Base-by-base conservation (phyloP, 2,797 vertebrate genomes). In the Calcarius lapponicus region DNA sequence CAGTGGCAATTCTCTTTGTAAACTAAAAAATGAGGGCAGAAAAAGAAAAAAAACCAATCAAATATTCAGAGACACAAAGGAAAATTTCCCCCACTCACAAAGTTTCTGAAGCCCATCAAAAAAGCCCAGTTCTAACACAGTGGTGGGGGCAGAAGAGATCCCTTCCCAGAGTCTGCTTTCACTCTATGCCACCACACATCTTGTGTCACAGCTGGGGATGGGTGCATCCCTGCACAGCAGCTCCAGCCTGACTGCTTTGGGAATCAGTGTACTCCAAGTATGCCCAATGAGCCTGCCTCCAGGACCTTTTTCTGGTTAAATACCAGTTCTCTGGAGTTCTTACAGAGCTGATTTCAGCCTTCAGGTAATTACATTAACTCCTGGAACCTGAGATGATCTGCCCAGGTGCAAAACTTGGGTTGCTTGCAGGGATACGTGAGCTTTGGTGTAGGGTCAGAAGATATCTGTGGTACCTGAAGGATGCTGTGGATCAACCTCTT, bases 101-200 rank as follows among this genome's bases (percentile, higher is more conserved):
- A 85, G 17, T 66, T 70, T 47, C n/a, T 48, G 45, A 87, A 81
- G 22, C 5, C 28, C 24, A 12, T 29, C 45, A 61, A 5, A 22
- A 28, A n/a, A 79, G 13, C 3, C 18, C 36, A 60, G 6, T 14
- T 86, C 26, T 71, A 79, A 48, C 2, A 1, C 47, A 31, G 45
- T 17, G 32, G 5, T 4, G 0, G 14, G 10, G 21, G 21, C 17
- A 85, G 43, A 61, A 45, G 4, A 53, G 4, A 64, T 16, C 13
- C 11, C 4, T 17, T 16, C 28, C 25, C 40, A 48, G 28, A 11
- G 4, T 10, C 18, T 43, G 17, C 11, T 53, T 61, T 58, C 1
- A 1, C 16, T 12, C 38, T 65, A 2, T 7, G 5, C 5, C 7
- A 3, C 13, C 45, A 17, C 10, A 6, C 0, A 1, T 17, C 11